Conservation (phyloP, 2,797 vertebrate species). For the Falco berigora region DNA sequence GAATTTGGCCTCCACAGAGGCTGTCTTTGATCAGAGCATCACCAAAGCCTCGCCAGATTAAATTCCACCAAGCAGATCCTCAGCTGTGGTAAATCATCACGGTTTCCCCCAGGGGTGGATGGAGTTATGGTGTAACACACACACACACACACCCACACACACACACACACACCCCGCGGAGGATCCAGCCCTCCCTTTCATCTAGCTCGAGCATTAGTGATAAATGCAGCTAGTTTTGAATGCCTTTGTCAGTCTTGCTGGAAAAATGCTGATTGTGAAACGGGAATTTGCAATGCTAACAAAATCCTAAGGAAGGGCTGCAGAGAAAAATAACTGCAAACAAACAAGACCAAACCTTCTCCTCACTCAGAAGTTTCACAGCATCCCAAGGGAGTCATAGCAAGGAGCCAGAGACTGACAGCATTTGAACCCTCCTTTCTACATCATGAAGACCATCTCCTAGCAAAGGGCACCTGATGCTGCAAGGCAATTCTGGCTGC, state of each 20-base stretch:
- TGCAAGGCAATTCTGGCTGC: not conserved
- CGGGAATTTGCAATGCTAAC: conserved; percentile 37
- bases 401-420: not conserved
- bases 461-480: not conserved
- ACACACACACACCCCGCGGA: no score
- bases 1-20: not conserved
- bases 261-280: conserved; percentile 59
- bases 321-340: not conserved
- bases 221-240: not conserved
- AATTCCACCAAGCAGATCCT: not conserved
- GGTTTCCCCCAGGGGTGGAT: not conserved
- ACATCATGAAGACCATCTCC: not conserved
- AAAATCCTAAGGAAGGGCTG: not conserved
- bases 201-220: not conserved
- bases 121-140: not conserved
- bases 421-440: not conserved
- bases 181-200: conserved; percentile 12
- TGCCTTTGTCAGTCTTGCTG: conserved; percentile 22
- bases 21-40: conserved; percentile 18
- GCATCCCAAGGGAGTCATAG: not conserved
- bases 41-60: not conserved
- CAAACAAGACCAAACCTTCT: not conserved
- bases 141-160: no score
- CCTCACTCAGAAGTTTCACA: not conserved
- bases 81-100: not conserved